Conservation (phyloP, 2,797 vertebrate genomes). For the Sebastes steindachneri region DNA sequence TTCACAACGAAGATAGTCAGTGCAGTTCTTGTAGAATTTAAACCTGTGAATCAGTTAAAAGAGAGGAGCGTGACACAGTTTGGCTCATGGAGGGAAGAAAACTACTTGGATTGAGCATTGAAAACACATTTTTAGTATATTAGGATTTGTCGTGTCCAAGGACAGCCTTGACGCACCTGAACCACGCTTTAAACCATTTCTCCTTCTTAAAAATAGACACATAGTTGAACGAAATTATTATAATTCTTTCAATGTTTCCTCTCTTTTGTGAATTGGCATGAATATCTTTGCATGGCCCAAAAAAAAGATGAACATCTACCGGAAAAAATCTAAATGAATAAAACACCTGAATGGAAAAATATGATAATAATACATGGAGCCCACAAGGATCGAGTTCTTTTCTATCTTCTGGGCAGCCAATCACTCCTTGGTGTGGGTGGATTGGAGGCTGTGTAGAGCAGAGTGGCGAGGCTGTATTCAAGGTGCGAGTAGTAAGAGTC, state of each 20-base stretch:
- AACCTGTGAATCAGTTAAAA: neutral
- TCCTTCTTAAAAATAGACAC: neutral
- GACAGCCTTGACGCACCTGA: neutral
- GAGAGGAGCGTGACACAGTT: neutral
- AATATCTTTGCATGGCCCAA: neutral
- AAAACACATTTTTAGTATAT: conserved; percentile 6
- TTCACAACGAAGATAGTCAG: neutral
- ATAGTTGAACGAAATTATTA: neutral
- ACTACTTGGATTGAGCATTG: neutral
- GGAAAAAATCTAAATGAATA: conserved; percentile 8
- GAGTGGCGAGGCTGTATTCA: conserved; percentile 26
- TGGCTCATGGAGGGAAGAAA: neutral
- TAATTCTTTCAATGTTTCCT: neutral
- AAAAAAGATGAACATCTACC: neutral
- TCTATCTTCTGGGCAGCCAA: conserved; percentile 36
- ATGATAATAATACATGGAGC: neutral
- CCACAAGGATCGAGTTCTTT: conserved; percentile 16
- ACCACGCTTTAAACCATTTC: neutral
- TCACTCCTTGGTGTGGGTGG: conserved; percentile 40
- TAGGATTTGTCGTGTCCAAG: conserved; percentile 6
- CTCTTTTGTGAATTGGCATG: conserved; percentile 2
- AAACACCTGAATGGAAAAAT: conserved; percentile 33
- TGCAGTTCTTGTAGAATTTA: neutral
- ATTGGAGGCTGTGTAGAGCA: conserved; percentile 38
- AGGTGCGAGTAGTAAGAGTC: conserved; percentile 19